phyloP scores from a whole-genome alignment of 2,797 vertebrate species.

The Sphenopsis melanotis region DNA sequence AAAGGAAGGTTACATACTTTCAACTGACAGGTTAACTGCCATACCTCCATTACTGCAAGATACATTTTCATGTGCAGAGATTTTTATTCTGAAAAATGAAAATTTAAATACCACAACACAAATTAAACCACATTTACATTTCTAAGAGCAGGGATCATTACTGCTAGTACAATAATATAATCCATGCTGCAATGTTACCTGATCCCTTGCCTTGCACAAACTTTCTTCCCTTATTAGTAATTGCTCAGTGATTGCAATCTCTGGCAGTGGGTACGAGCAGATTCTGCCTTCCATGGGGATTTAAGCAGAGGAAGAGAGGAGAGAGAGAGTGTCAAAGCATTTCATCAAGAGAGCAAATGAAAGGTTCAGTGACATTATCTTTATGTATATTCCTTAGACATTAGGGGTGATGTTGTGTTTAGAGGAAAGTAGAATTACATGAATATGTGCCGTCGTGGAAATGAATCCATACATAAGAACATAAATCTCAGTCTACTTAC shows the following conservation, averaged over 20 bases:
- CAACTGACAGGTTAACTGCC: slow-evolving; percentile 75
- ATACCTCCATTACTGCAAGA: slow-evolving; percentile 65
- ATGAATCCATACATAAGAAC: slow-evolving; percentile 19
- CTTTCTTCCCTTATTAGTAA: slow-evolving; percentile 52
- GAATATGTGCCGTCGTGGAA: background rate
- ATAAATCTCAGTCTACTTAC: slow-evolving; percentile 13
- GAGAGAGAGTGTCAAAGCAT: slow-evolving; percentile 2
- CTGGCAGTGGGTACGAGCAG: background rate
- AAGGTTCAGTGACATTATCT: slow-evolving; percentile 39
- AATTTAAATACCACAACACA: slow-evolving; percentile 64
- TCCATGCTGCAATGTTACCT: background rate
- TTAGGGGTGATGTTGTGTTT: slow-evolving; percentile 20
- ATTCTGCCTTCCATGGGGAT: slow-evolving; percentile 10
- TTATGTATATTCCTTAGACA: slow-evolving; percentile 24
- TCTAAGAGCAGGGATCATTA: slow-evolving; percentile 42
- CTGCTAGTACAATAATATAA: slow-evolving; percentile 30
- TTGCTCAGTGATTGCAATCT: slow-evolving; percentile 30
- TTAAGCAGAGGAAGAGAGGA: background rate
- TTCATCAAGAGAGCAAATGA: slow-evolving; percentile 58
- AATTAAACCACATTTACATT: slow-evolving; percentile 71
- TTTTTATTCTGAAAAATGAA: slow-evolving; percentile 72
- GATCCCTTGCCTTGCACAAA: slow-evolving; percentile 30
- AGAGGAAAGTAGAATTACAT: slow-evolving; percentile 27
- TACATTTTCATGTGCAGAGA: slow-evolving; percentile 60
- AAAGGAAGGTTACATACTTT: slow-evolving; percentile 76